Conservation (phyloP, 2,888 invertebrate genomes). For the Pyrrhia umbra region DNA sequence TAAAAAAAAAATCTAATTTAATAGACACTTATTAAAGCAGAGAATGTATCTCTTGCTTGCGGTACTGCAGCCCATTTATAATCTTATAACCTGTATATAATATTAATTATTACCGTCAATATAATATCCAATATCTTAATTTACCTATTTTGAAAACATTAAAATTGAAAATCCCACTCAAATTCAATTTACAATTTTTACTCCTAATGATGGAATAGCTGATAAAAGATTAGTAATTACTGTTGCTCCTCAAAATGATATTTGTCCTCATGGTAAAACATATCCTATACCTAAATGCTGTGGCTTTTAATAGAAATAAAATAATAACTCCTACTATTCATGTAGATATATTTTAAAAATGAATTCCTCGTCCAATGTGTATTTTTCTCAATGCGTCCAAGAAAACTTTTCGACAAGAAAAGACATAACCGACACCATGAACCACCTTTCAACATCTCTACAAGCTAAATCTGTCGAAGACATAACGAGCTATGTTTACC, state of each 20-base stretch:
- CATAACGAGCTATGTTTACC: slow-evolving; percentile 4
- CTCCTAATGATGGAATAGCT: slow-evolving; percentile 92
- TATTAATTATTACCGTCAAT: too few species aligned
- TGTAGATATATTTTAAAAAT: slow-evolving; percentile 87
- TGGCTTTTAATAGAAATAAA: slow-evolving; percentile 92
- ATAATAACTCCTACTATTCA: slow-evolving; percentile 92
- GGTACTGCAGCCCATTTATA: too few species aligned
- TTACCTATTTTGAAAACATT: too few species aligned
- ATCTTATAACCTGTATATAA: too few species aligned
- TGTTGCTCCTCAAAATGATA: slow-evolving; percentile 95
- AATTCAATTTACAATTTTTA: slow-evolving; percentile 92
- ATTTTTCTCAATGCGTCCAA: too few species aligned
- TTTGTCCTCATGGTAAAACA: slow-evolving; percentile 94
- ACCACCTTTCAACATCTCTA: neutral
- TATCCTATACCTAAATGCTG: slow-evolving; percentile 95
- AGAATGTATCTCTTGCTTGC: too few species aligned
- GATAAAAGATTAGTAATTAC: slow-evolving; percentile 95
- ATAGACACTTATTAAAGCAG: too few species aligned
- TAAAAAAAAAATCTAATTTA: too few species aligned
- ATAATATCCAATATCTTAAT: too few species aligned
- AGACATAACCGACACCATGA: neutral
- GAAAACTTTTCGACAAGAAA: neutral
- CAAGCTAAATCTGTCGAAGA: neutral
- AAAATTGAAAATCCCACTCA: slow-evolving; percentile 95
- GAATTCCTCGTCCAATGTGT: slow-evolving; percentile 92